Base-by-base conservation (phyloP, 2,888 invertebrate genomes). In the Dryococelus australis region DNA sequence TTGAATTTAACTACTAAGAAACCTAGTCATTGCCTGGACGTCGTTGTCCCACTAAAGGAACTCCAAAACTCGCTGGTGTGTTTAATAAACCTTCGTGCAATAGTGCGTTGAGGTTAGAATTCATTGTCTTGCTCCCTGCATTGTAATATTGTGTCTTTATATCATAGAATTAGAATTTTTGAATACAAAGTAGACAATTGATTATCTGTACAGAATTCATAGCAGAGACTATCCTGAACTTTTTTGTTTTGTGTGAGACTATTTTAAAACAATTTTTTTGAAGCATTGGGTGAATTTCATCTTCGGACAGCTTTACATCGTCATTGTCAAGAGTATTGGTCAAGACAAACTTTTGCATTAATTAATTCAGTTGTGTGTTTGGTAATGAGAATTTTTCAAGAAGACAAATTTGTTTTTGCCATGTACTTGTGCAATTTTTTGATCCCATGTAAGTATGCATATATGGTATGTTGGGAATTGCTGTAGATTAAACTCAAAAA, bases 51-150 rank as follows among this genome's bases (percentile, higher is more conserved):
- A 93, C 93, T 91, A 94, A 95, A 95, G 95, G 95, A 95, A 95
- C 95, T 95, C 95, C 95, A 95, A 95, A 95, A 95, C 95, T 95
- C 95, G 95, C 95, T 95, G 95, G 95, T 95, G 94, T 94, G 94
- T 94, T 94, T 4, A 94, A 94, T 95, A 95, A 94, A 95, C 94
- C 94, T 93, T 80, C 81, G 43, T 84, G 83, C 87, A 35, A 35
- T 87, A 65, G 80, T 83, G 84, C 84, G 81, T 81, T 65, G 83
- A 28, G 47, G 27, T 78, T 86, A 84, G 27, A 47, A 87, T 80
- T 86, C 47, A 81, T 86, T 86, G 86, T 87, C 51, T 87, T 53
- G 43, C 53, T 35, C 83, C 65, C 83, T 83, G 43, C 83, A 83
- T 83, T 83, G 83, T 83, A 43, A 83, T 83, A 83, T 83, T 83